These are phyloP conservation scores for Noctua janthina DNA, from an alignment of 2,888 invertebrate species.

Conservation along the genomic window DNA sequence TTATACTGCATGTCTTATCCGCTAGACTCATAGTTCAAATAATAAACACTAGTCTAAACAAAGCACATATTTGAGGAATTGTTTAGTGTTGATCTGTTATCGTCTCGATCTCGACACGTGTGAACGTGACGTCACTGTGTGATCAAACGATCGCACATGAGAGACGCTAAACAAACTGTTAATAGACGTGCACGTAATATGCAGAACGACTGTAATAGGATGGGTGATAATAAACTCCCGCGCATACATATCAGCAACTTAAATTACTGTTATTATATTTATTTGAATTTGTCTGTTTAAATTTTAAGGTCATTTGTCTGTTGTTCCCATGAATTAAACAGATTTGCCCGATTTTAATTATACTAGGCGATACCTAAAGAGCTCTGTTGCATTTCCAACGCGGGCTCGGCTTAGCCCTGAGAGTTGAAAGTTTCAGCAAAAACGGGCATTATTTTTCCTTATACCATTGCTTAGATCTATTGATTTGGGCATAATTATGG, in stretches of 20 bases:
- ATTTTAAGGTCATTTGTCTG: not conserved
- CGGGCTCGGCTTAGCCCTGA: not conserved
- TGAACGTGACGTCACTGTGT: constrained; percentile 42
- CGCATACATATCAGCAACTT: not conserved
- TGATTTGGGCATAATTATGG: not conserved
- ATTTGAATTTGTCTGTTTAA: not conserved
- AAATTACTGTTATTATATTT: not conserved
- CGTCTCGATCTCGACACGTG: constrained; percentile 12
- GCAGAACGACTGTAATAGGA: not conserved
- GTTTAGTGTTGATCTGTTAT: constrained; percentile 30
- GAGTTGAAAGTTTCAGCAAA: not conserved
- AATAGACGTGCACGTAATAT: constrained; percentile 5
- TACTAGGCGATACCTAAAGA: not conserved
- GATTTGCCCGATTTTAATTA: not conserved
- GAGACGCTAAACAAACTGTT: constrained; percentile 32
- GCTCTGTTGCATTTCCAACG: not conserved
- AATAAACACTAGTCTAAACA: constrained; percentile 24
- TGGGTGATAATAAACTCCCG: constrained; percentile 7
- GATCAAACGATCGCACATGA: constrained; percentile 32
- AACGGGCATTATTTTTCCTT: not conserved
- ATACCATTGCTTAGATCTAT: not conserved
- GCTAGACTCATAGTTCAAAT: constrained; percentile 5
- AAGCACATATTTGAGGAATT: constrained; percentile 22
- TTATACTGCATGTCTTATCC: constrained; percentile 13
- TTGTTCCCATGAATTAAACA: not conserved